These are phyloP conservation scores for Collichthys lucidus DNA, from an alignment of 2,113 vertebrate genomes.

Conservation along the genomic window DNA sequence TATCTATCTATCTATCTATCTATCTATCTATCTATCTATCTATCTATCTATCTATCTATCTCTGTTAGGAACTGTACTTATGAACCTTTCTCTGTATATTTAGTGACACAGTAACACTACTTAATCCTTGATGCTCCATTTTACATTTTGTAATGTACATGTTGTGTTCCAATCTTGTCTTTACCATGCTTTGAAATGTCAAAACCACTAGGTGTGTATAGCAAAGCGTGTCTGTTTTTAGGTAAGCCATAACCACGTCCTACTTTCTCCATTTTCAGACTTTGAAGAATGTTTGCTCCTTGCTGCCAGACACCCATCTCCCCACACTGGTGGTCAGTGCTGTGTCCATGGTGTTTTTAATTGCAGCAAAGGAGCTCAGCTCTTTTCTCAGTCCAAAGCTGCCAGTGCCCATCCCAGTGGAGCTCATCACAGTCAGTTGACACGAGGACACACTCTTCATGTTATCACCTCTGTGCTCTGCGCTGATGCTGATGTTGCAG, in stretches of 20 bases:
- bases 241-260: neutral
- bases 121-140: too few relatives aligned
- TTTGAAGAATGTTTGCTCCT: slow-evolving; percentile 86
- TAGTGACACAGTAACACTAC: too few relatives aligned
- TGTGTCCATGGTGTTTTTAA: slow-evolving; percentile 86
- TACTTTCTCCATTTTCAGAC: slow-evolving; percentile 81
- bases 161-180: too few relatives aligned
- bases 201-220: too few relatives aligned
- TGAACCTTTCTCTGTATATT: too few relatives aligned
- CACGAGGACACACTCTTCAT: slow-evolving; percentile 41
- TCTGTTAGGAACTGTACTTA: too few relatives aligned
- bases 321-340: slow-evolving; percentile 87
- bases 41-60: too few relatives aligned
- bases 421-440: slow-evolving; percentile 90
- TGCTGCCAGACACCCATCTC: slow-evolving; percentile 85
- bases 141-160: too few relatives aligned
- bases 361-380: slow-evolving; percentile 90
- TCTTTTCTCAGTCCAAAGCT: slow-evolving; percentile 83
- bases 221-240: neutral
- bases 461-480: slow-evolving; percentile 37
- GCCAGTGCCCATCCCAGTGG: slow-evolving; percentile 91
- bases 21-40: too few relatives aligned
- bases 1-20: too few relatives aligned
- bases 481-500: slow-evolving; percentile 56
- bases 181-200: too few relatives aligned